These are phyloP conservation scores for Diadumene lineata DNA, from an alignment of 92 coral and sea anemone genomes.

Conservation along the genomic window DNA sequence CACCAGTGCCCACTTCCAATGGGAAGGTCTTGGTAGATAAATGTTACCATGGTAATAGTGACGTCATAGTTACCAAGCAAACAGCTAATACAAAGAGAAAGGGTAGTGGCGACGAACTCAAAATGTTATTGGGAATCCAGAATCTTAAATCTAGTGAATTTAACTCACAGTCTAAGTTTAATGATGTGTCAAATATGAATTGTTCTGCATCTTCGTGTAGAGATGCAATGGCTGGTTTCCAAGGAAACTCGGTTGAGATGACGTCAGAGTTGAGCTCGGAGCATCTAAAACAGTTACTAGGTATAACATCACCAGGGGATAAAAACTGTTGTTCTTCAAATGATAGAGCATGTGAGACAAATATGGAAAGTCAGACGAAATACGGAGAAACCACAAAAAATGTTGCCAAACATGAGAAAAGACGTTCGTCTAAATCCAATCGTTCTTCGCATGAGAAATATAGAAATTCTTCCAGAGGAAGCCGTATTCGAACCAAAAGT, in stretches of 20 bases:
- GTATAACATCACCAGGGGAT: neutral
- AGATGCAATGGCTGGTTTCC: neutral
- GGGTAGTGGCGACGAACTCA: neutral
- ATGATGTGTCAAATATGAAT: neutral
- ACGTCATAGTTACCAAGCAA: neutral
- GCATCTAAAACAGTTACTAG: conserved; percentile 2
- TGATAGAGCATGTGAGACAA: neutral
- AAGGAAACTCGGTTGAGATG: neutral
- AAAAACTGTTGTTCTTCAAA: neutral
- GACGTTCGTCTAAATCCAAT: neutral
- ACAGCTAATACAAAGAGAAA: conserved; percentile 3
- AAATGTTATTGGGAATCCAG: conserved; percentile 4
- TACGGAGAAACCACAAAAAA: neutral
- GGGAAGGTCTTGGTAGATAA: neutral
- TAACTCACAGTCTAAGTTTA: neutral
- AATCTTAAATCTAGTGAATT: neutral
- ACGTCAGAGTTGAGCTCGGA: conserved; percentile 6
- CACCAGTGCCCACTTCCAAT: neutral
- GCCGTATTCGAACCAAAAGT: neutral
- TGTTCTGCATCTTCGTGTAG: neutral
- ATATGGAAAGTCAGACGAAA: neutral
- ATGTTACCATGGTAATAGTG: conserved; percentile 13
- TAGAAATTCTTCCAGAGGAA: neutral
- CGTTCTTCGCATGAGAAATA: neutral
- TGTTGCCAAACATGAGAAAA: neutral